Evolutionary conservation across 2,797 vertebrate species (phyloP), one percentile per base, ranked within the genome.

Genomic region (Mus spretus): DNA sequence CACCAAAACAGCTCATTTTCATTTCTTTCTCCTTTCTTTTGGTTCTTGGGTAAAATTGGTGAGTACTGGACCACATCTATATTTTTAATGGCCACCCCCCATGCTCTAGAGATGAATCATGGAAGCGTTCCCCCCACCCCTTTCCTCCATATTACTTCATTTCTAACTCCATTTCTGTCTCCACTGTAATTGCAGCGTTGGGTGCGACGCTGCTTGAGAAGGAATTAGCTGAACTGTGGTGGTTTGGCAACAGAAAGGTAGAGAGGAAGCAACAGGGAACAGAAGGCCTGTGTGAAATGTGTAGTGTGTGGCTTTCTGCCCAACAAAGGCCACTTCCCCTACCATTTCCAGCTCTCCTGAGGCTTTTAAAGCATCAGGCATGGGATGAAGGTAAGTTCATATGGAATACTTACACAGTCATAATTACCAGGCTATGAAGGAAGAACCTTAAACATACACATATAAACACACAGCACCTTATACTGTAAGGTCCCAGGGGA

Each of bases 221-320:
- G 86, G 95, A 97, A 96, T 96, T 89, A 97, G 90, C 91, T 92
- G 75, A 93, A 95, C 91, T 72, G 57, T 96, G 97, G 89, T 94
- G 89, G 97, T 98, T 98, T 98, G 98, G 98, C 98, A 98, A 79
- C 90, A 72, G 96, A 92, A 94, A 37, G 90, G 1, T 6, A 55
- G 72, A 10, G 83, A 97, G 96, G 91, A 50, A 96, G 90, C 98
- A 95, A 89, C 91, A 94, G 59, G 92, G 97, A 93, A 85, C 53
- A 84, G 94, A 96, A 95, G 94, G 89, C 61, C 47, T 94, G 94
- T 94, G 78, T 83, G 80, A 86, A 97, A 67, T n/a, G 6, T 75
- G 84, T 47, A 95, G 93, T 34, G 57, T 81, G 70, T 80, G 89
- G 86, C 63, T 37, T 93, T 94, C 83, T 70, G 61, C 96, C 95